Evolutionary conservation across 2,888 invertebrate genomes (phyloP).

Genomic region (Thereva nobilitata): DNA sequence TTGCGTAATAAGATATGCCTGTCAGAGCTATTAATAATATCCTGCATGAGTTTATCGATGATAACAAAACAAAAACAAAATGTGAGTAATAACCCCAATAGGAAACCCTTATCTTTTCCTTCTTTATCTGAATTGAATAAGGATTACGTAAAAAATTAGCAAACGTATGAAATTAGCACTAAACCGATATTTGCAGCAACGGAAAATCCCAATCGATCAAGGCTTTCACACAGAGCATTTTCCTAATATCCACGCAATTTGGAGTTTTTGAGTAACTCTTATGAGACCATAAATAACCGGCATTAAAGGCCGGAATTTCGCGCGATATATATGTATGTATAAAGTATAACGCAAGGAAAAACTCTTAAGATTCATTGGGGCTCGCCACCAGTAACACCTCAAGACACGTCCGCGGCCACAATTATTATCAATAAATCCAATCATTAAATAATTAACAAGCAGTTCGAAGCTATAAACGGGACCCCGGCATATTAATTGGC

Average conservation of each 20-base stretch:
- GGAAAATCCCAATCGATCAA: slow-evolving; percentile 25
- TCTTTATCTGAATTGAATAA: background rate
- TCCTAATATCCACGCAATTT: slow-evolving; percentile 32
- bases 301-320: background rate
- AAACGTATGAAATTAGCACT: background rate
- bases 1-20: no score
- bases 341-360: background rate
- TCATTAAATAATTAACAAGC: slow-evolving; percentile 43
- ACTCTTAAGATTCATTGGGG: slow-evolving; percentile 29
- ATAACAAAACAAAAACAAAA: no score
- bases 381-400: slow-evolving; percentile 31
- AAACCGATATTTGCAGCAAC: slow-evolving; percentile 8
- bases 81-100: no score
- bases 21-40: no score
- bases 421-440: slow-evolving; percentile 41
- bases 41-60: no score
- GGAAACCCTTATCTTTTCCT: no score
- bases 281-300: slow-evolving; percentile 24
- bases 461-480: slow-evolving; percentile 33
- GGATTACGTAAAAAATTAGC: background rate
- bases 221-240: slow-evolving; percentile 25
- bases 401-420: slow-evolving; percentile 18
- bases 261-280: slow-evolving; percentile 18
- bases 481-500: slow-evolving; percentile 40
- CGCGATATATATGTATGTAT: background rate